Conservation (phyloP, 2,888 invertebrate species). For the Tenthredo mesomela region DNA sequence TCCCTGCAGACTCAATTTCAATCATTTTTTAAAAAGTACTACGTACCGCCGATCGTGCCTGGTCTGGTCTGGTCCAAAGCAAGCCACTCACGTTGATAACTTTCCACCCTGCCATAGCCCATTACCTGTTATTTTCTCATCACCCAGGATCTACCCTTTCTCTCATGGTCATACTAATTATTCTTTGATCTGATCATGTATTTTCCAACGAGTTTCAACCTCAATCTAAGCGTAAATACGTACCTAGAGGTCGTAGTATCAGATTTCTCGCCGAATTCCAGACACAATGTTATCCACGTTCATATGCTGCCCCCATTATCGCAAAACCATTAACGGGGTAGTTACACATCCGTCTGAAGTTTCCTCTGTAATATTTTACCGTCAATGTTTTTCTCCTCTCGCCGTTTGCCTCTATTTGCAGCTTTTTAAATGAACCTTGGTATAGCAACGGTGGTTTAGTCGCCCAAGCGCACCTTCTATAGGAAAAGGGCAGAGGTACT, state of each 20-base stretch:
- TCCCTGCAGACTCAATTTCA: constrained; percentile 14
- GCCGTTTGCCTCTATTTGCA: not conserved
- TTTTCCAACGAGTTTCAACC: not conserved
- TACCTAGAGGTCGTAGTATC: not conserved
- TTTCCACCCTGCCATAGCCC: not conserved
- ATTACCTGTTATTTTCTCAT: constrained; percentile 5
- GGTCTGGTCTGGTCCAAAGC: not conserved
- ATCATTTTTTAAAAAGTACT: constrained; percentile 13
- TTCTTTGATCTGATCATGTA: not conserved
- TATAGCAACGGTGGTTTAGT: not conserved
- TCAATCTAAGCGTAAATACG: not conserved
- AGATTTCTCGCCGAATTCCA: not conserved
- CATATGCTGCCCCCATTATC: not conserved
- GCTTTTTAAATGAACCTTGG: not conserved
- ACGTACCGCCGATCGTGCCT: constrained; percentile 1
- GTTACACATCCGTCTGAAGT: not conserved
- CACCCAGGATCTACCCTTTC: not conserved
- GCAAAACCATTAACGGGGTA: not conserved
- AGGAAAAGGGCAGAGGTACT: constrained; percentile 8
- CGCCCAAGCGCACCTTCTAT: not conserved
- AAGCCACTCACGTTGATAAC: constrained; percentile 1
- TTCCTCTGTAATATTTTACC: not conserved
- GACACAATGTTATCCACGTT: not conserved
- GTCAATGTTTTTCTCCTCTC: not conserved
- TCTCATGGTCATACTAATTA: not conserved